These are phyloP conservation scores for Gorsachius magnificus DNA, from an alignment of 2,797 vertebrate genomes.

Conservation along the genomic window DNA sequence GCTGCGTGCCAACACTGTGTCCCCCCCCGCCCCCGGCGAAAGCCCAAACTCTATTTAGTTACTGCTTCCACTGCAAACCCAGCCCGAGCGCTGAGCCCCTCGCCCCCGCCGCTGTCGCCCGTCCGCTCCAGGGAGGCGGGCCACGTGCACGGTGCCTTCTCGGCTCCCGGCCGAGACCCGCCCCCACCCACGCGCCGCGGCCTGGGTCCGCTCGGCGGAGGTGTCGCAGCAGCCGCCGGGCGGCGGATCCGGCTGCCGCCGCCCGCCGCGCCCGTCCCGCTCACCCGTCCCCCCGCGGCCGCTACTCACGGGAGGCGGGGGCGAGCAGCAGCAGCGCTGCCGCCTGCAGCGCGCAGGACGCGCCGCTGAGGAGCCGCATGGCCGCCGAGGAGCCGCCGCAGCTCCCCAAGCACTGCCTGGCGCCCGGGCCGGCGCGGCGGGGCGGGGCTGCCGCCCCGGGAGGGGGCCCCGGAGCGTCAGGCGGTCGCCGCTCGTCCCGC, in stretches of 20 bases:
- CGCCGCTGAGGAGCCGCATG: not conserved
- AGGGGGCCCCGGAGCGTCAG: not conserved
- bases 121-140: not conserved
- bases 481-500: too few species aligned
- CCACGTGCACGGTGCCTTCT: not conserved
- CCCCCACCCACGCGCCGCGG: not conserved
- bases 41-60: too few species aligned
- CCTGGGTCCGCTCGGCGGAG: not conserved
- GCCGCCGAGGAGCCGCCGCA: not conserved
- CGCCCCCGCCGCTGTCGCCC: too few species aligned
- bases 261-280: not conserved
- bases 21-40: not conserved
- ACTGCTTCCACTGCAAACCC: not conserved
- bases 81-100: accelerated
- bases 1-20: not conserved
- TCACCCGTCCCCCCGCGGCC: not conserved
- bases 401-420: not conserved
- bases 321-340: not conserved
- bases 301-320: not conserved
- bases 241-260: not conserved
- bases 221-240: not conserved
- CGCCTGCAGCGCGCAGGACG: not conserved
- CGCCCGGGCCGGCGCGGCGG: too few species aligned
- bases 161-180: not conserved
- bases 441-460: too few species aligned